Conservation (phyloP, 2,113 vertebrate species). For the Hemichromis elongatus region DNA sequence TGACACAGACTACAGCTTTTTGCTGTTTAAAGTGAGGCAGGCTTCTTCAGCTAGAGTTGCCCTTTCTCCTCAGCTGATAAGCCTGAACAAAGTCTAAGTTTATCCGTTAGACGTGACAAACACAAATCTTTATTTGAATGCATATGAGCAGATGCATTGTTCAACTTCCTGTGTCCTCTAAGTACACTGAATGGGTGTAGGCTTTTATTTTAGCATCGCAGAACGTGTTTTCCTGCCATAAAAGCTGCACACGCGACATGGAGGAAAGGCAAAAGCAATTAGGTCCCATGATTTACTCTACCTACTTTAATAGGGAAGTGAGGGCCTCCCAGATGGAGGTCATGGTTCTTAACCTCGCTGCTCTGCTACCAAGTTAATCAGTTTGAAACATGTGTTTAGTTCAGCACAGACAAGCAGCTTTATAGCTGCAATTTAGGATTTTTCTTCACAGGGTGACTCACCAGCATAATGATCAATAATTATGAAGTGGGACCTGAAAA, state of each 20-base stretch:
- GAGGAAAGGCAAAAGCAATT: conserved; percentile 63
- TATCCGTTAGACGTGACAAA: conserved; percentile 6
- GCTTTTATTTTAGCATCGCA: not conserved
- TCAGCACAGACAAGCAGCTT: not conserved
- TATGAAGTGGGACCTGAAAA: not conserved
- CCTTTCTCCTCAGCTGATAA: conserved; percentile 51
- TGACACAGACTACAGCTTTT: conserved; percentile 25
- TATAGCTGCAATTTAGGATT: conserved; percentile 14
- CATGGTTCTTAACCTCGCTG: conserved; percentile 45
- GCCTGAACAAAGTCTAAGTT: conserved; percentile 57
- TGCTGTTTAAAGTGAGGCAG: conserved; percentile 1
- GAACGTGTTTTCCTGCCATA: conserved; percentile 7
- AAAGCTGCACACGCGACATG: not conserved
- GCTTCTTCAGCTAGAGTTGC: conserved; percentile 10
- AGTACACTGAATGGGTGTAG: not conserved
- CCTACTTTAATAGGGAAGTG: conserved; percentile 52
- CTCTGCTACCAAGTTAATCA: conserved; percentile 55
- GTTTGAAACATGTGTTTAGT: conserved; percentile 37
- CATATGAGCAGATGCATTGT: not conserved
- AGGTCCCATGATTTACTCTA: conserved; percentile 64
- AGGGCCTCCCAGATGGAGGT: conserved; percentile 55
- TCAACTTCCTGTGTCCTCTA: not conserved
- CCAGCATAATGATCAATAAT: conserved; percentile 12
- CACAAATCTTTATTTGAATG: not conserved
- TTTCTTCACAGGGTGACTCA: not conserved